Evolutionary conservation across 2,113 vertebrate species (phyloP).

Genomic region (Cynocephalus volans): DNA sequence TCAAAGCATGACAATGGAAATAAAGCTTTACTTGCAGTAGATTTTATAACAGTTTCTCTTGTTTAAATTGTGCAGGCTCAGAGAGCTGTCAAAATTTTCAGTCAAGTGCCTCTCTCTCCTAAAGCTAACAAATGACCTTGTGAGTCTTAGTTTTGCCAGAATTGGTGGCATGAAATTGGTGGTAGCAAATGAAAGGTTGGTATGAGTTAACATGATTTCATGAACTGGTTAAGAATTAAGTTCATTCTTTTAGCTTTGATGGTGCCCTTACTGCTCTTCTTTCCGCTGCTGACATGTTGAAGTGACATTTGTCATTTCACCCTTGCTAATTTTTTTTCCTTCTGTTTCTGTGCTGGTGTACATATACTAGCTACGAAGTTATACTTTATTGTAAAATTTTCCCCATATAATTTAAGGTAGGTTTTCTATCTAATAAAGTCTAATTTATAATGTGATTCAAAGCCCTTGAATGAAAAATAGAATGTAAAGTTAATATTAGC

Average conservation of each 20-base stretch:
- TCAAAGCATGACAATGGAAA: neutral
- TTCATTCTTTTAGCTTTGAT: neutral
- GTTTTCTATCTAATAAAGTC: neutral
- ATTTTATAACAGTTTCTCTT: constrained; percentile 6
- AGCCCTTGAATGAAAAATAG: neutral
- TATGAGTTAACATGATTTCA: neutral
- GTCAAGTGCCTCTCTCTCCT: neutral
- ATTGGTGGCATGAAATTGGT: neutral
- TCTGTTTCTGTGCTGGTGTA: neutral
- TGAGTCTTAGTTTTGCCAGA: neutral
- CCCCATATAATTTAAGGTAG: neutral
- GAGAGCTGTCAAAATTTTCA: neutral
- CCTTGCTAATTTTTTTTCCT: neutral
- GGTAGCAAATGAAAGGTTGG: neutral
- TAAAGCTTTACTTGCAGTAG: neutral
- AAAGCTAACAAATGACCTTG: neutral
- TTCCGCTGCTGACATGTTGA: neutral
- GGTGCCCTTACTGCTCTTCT: neutral
- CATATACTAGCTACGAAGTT: neutral
- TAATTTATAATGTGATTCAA: constrained; percentile 38
- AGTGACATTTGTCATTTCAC: neutral
- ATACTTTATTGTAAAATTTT: neutral
- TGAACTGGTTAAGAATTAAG: constrained; percentile 11
- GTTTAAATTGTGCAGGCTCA: neutral
- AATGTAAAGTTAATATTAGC: neutral